Evolutionary conservation across 2,797 vertebrate genomes (phyloP).

Genomic region (Halcyon smyrnensis): DNA sequence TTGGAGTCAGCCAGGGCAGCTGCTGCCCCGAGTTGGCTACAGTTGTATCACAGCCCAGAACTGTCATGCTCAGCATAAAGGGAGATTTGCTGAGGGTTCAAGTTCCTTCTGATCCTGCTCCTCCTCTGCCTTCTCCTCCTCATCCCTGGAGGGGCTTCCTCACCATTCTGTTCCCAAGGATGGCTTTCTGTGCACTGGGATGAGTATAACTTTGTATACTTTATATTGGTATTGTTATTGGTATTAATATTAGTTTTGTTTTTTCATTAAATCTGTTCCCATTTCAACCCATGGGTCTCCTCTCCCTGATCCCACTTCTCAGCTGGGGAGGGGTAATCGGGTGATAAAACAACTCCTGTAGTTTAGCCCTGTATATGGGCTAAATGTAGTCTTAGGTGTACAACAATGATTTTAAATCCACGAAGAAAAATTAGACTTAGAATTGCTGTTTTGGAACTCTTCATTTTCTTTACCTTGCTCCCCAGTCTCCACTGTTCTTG

Average conservation of each 20-base stretch:
- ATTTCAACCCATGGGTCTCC: background rate
- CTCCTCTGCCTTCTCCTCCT: background rate
- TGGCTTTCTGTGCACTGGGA: background rate
- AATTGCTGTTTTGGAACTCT: background rate
- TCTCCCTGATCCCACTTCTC: background rate
- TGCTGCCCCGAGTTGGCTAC: background rate
- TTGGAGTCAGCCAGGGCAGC: background rate
- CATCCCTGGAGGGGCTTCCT: background rate
- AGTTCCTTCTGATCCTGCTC: background rate
- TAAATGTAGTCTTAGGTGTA: background rate
- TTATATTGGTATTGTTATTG: background rate
- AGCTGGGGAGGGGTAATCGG: background rate
- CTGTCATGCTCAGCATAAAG: background rate
- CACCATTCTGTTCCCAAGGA: background rate
- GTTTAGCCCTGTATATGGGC: background rate
- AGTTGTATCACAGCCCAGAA: background rate
- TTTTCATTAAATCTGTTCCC: background rate
- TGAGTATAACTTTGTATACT: background rate
- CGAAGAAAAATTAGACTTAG: background rate
- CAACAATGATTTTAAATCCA: background rate
- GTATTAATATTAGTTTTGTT: background rate
- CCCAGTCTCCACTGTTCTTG: background rate
- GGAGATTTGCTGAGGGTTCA: background rate
- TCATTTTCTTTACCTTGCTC: background rate
- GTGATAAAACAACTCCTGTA: background rate